A percentile compares a stretch with the other conserved stretches of the same genome.
Conservation (phyloP, 2,113 vertebrate species). For the Budorcas taxicolor region DNA sequence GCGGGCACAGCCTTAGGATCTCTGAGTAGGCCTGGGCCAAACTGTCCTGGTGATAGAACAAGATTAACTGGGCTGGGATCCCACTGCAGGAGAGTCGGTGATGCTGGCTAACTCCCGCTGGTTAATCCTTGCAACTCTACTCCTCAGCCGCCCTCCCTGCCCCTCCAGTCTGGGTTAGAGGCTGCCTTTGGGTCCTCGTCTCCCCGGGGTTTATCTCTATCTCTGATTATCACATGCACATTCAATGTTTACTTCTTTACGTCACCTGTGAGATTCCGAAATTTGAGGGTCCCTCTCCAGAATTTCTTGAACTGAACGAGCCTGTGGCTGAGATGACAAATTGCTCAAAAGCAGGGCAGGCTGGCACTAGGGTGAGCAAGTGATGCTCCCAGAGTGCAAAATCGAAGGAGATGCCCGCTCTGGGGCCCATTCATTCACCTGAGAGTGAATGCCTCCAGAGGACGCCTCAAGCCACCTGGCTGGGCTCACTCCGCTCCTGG, state of each 20-base stretch:
- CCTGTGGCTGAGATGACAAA: neutral
- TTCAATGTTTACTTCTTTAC: neutral
- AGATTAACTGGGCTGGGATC: neutral
- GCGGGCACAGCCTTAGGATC: neutral
- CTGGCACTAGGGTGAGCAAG: neutral
- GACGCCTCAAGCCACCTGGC: too few relatives aligned
- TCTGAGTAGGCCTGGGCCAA: neutral
- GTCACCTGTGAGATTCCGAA: neutral
- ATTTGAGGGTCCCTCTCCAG: neutral
- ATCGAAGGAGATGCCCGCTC: neutral
- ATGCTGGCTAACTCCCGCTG: neutral
- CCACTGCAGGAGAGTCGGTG: neutral
- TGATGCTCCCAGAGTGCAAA: neutral
- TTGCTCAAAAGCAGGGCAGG: neutral
- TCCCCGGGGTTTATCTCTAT: rapidly evolving
- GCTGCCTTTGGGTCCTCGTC: neutral
- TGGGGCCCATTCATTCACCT: neutral
- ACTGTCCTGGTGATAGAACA: neutral
- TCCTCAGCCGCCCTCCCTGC: neutral
- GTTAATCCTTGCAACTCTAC: neutral
- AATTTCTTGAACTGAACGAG: neutral
- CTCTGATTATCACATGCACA: neutral
- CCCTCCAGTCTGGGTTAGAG: neutral
- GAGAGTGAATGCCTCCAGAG: neutral
- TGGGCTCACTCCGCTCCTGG: neutral